Evolutionary conservation across 2,888 invertebrate genomes (phyloP).

Genomic region (Brachyptera risi): DNA sequence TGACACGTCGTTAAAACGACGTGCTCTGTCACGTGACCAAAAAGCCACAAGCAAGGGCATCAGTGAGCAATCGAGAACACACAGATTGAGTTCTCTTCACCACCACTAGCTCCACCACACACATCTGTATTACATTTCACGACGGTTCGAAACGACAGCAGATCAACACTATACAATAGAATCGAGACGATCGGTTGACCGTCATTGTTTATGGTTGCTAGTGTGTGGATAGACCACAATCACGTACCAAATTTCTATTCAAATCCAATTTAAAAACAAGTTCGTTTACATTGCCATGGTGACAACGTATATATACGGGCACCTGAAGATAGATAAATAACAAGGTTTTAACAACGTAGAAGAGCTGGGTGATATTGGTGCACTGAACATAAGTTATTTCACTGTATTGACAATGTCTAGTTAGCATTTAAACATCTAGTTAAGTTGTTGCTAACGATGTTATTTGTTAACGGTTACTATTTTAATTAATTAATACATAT

Average conservation of each 20-base stretch:
- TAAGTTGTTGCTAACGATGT: neutral
- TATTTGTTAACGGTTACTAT: too few relatives aligned
- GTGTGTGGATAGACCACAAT: too few relatives aligned
- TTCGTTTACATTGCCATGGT: slow-evolving; percentile 2
- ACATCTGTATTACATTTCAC: too few relatives aligned
- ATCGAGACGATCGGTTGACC: too few relatives aligned
- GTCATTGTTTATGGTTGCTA: too few relatives aligned
- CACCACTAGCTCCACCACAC: neutral
- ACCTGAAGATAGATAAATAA: slow-evolving; percentile 11
- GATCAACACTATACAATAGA: too few relatives aligned
- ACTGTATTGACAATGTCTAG: too few relatives aligned
- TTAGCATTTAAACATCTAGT: too few relatives aligned
- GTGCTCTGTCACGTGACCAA: neutral
- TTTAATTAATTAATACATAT: too few relatives aligned
- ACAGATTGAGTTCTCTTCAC: slow-evolving; percentile 18
- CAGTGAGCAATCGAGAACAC: slow-evolving; percentile 3
- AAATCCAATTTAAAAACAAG: slow-evolving; percentile 17
- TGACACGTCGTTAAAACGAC: slow-evolving; percentile 16
- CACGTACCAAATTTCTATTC: slow-evolving; percentile 20
- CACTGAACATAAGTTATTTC: too few relatives aligned
- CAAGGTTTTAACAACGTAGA: slow-evolving; percentile 10
- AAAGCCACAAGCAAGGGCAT: too few relatives aligned
- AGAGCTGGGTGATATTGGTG: neutral
- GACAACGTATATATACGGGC: neutral
- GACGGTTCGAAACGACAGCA: too few relatives aligned